Base-by-base conservation (phyloP, 2,797 vertebrate species). In the Chaunax sp. region DNA sequence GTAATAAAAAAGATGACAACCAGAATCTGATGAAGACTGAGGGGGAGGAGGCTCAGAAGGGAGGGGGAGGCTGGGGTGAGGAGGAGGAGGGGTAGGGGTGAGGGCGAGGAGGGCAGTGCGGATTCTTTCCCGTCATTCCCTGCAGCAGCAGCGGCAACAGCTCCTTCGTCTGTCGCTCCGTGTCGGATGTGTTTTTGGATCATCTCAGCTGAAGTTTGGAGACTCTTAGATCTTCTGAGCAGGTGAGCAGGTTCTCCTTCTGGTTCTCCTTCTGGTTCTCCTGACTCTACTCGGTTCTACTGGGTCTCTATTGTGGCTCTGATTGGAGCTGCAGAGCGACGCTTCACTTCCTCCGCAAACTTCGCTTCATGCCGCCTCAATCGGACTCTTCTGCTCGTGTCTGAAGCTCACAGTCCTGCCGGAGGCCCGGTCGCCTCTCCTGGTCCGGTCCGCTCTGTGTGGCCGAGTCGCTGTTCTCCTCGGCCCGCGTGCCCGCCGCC, bases 111-210 rank as follows among this genome's bases (percentile, higher is more conserved):
- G 80, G 78, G 79, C 85, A 85, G 84, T 86, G 87, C 85, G 86
- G 85, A 88, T 89, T 81, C 80, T 83, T 84, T 87, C 87, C 87
- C 87, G 61, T 86, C 87, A 86, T 82, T 51, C 83, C 82, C 80
- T 83, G 87, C 87, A 78, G 85, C 83, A 77, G 86, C 72, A 76
- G 63, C 76, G 49, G 76, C 75, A 57, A 63, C 71, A 56, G 72
- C 69, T 40, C 69, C 64, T 46, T 15, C 35, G 56, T 46, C 61
- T 23, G 16, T 47, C 30, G 35, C 18, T 45, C 53, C 44, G 58
- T 22, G 47, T 67, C 61, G 19, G 50, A 43, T 11, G 19, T 53
- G 19, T 53, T 23, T 66, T 43, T 69, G 44, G 73, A 64, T 61
- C 46, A 0, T 23, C 78, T 33, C 40, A 3, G 73, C 69, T 58